Evolutionary conservation across 2,888 invertebrate species (phyloP).

Genomic region (Parapristionchus giblindavisi): DNA sequence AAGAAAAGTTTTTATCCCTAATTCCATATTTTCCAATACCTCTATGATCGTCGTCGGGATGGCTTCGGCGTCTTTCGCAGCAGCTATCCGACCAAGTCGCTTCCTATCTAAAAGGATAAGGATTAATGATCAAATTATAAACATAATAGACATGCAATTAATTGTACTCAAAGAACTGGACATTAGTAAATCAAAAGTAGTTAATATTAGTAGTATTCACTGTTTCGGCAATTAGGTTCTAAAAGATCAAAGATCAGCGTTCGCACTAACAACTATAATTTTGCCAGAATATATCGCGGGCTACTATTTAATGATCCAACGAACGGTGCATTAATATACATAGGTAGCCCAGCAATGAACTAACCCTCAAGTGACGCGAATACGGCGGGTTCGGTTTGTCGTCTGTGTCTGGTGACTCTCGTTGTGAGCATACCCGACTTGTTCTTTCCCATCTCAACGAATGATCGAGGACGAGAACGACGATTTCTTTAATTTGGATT

Average conservation of each 20-base stretch:
- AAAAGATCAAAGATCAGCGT: too few species aligned
- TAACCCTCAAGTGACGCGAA: conserved; percentile 21
- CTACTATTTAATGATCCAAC: too few species aligned
- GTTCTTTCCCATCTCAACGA: conserved; percentile 53
- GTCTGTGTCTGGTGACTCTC: conserved; percentile 50
- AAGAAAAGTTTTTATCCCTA: too few species aligned
- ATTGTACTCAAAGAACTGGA: too few species aligned
- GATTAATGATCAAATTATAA: neutral
- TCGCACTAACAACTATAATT: too few species aligned
- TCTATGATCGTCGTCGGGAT: conserved; percentile 25
- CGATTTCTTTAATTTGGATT: conserved; percentile 37
- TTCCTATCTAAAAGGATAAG: neutral
- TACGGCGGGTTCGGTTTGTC: conserved; percentile 64
- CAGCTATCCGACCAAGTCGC: conserved; percentile 9
- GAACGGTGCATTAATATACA: too few species aligned
- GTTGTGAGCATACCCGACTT: conserved; percentile 50
- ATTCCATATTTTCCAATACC: neutral
- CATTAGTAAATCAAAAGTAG: too few species aligned
- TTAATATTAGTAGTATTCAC: too few species aligned
- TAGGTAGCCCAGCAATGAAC: neutral
- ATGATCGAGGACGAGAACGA: conserved; percentile 48
- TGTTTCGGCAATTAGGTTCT: too few species aligned
- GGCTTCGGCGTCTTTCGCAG: conserved; percentile 9
- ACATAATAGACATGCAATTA: neutral
- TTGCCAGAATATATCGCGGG: too few species aligned